Evolutionary conservation across 2,113 vertebrate species (phyloP).

Genomic region (Caloenas nicobarica): DNA sequence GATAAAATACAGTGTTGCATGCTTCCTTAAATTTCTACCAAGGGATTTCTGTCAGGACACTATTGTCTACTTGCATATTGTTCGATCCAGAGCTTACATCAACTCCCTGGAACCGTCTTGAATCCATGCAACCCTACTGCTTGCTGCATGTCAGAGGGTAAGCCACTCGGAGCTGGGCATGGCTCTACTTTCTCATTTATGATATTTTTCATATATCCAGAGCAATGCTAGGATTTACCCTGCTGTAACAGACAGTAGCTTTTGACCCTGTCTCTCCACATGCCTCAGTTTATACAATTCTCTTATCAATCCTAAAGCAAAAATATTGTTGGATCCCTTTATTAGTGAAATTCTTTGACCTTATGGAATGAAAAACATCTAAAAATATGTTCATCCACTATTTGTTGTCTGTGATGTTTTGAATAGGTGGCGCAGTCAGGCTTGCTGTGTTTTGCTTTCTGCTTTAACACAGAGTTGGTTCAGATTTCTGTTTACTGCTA

Average conservation of each 20-base stretch:
- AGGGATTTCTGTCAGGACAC: not conserved
- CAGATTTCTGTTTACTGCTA: not conserved
- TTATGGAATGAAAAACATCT: not conserved
- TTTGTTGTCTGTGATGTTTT: not conserved
- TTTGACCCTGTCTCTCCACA: not conserved
- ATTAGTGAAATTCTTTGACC: not conserved
- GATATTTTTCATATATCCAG: not conserved
- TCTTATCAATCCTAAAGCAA: not conserved
- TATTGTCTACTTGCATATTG: not conserved
- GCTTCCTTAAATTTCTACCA: not conserved
- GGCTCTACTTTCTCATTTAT: not conserved
- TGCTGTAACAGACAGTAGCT: not conserved
- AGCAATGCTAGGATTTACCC: not conserved
- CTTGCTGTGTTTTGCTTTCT: not conserved
- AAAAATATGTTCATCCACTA: rapidly evolving
- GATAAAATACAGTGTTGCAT: not conserved
- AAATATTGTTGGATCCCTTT: not conserved
- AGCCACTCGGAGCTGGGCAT: not conserved
- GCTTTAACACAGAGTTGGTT: not conserved
- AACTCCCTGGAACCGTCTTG: not conserved
- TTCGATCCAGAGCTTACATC: not conserved
- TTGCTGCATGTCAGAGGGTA: not conserved
- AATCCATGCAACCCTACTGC: not conserved
- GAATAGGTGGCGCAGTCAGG: not conserved
- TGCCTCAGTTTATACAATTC: not conserved